phyloP scores from a whole-genome alignment of 30 jellyfish, hydroid and myxozoan genomes.

The Aurelia sp. region DNA sequence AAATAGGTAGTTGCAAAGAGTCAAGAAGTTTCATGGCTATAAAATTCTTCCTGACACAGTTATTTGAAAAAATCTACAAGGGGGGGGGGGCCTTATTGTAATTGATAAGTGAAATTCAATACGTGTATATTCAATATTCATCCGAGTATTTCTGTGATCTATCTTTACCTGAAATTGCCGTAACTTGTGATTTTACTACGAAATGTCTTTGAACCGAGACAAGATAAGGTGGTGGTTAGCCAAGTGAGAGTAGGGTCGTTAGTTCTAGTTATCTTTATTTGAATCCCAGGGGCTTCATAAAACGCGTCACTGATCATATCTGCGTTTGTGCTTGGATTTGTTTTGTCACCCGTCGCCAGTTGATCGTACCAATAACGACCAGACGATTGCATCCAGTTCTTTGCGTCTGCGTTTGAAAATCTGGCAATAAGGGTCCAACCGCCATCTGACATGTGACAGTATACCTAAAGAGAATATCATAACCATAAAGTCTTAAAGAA shows the following conservation, averaged over 20 bases:
- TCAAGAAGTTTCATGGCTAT: too few species aligned
- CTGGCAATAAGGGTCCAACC: conserved; percentile 79
- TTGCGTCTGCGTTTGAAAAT: conserved; percentile 66
- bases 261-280: conserved; percentile 20
- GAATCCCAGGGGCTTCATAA: conserved; percentile 16
- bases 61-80: too few species aligned
- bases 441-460: conserved; percentile 53
- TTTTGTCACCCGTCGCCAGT: conserved; percentile 25
- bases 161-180: conserved; percentile 57
- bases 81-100: too few species aligned
- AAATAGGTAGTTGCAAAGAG: too few species aligned
- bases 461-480: conserved; percentile 17
- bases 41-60: too few species aligned
- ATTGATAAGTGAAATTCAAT: too few species aligned
- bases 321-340: conserved; percentile 31
- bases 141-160: too few species aligned
- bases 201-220: conserved; percentile 22
- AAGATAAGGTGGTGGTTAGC: conserved; percentile 1
- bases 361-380: conserved; percentile 55
- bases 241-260: conserved; percentile 3
- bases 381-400: conserved; percentile 37
- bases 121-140: too few species aligned
- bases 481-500: too few species aligned
- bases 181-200: conserved; percentile 22
- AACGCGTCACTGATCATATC: conserved; percentile 65